Base-by-base conservation (phyloP, 2,797 vertebrate species). In the Onychomys arenicola region DNA sequence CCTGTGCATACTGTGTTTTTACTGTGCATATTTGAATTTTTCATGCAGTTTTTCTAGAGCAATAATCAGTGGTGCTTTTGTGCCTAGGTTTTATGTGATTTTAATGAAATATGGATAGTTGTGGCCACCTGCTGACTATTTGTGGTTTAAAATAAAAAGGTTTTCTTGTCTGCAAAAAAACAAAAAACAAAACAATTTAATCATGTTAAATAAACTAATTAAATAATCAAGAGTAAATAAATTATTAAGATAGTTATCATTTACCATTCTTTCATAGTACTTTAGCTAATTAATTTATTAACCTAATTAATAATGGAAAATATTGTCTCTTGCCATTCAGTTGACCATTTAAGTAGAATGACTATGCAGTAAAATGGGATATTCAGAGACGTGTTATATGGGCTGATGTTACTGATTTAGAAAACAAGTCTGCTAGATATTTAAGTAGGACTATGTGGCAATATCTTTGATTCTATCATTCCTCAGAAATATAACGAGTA, bases 41-140 rank as follows among this genome's bases (percentile, higher is more conserved):
- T 98, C 99, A 98, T 99, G 98, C 99, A 98, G 98, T 98, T 99
- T 99, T 99, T 99, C 99, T 99, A 99, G 99, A 99, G 99, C 99
- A 99, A 99, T 99, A 99, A 99, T 99, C 99, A 99, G 99, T 99
- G 99, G 99, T 99, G 99, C 99, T 99, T 99, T 99, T 99, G 99
- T 99, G 99, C 99, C 99, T 99, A 99, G 98, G 97, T 98, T 99
- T 99, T 99, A 98, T 98, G 99, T 99, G 99, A 98, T 98, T 99
- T 99, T 99, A 99, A 99, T 99, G 99, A 99, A 99, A 99, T 98
- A 97, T 99, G 99, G 98, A 99, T 99, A 99, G 99, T 98, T 98
- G 98, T 99, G 98, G 98, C 98, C 98, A 98, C 98, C 98, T 98
- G 98, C 98, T 98, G 98, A 98, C 98, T 98, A 98, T 98, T 98